Conservation (phyloP, 2,113 vertebrate genomes). For the Oreochromis spilurus region DNA sequence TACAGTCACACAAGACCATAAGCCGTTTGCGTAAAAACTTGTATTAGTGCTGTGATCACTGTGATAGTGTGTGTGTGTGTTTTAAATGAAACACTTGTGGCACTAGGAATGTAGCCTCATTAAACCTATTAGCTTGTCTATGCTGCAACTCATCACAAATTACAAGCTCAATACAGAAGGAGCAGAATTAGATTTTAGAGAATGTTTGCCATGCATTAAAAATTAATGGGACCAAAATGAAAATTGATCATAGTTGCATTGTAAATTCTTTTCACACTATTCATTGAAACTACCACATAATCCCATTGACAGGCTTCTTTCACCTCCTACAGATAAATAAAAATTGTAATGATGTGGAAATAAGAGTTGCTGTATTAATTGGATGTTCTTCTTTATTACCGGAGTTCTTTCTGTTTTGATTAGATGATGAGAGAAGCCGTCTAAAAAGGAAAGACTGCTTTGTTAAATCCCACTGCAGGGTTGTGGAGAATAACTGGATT, state of each 20-base stretch:
- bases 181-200: neutral
- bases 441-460: neutral
- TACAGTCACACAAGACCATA: neutral
- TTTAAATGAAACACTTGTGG: neutral
- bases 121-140: neutral
- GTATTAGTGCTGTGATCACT: neutral
- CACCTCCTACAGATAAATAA: constrained; percentile 1
- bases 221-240: neutral
- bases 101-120: neutral
- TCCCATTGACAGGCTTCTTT: neutral
- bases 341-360: constrained; percentile 2
- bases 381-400: constrained; percentile 14
- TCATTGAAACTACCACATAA: constrained; percentile 8
- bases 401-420: constrained; percentile 23
- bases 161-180: neutral
- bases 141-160: neutral
- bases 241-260: neutral
- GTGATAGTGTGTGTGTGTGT: neutral
- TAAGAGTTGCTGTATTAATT: constrained; percentile 16
- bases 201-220: neutral
- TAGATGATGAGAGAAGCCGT: neutral
- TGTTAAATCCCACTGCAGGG: neutral
- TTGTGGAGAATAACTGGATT: neutral
- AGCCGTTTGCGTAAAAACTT: neutral
- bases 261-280: neutral